Conservation (phyloP, 2,113 vertebrate genomes). For the Pedionomus torquatus region DNA sequence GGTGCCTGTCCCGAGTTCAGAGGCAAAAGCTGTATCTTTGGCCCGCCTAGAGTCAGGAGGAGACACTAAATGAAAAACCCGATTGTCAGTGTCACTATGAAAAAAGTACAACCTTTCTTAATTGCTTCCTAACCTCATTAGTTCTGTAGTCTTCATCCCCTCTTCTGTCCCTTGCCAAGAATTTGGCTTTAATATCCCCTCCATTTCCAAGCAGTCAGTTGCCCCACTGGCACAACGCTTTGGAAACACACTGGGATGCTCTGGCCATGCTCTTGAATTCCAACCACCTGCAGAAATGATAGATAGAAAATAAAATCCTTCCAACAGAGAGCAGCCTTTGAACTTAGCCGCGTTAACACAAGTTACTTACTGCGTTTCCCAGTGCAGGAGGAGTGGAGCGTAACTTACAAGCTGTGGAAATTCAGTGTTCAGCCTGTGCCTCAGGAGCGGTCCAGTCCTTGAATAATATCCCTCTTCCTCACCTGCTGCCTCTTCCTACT, state of each 20-base stretch:
- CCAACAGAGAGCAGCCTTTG: not conserved
- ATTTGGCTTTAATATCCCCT: not conserved
- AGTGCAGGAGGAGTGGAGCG: not conserved
- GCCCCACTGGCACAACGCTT: not conserved
- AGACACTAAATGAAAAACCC: not conserved
- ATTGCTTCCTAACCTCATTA: not conserved
- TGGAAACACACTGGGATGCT: not conserved
- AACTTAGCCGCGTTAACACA: not conserved
- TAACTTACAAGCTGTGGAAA: not conserved
- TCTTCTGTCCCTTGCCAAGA: not conserved
- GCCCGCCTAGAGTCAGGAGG: not conserved
- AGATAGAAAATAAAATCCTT: not conserved
- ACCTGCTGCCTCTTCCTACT: not conserved
- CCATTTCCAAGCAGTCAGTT: not conserved
- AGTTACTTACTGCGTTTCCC: not conserved
- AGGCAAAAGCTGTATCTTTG: not conserved
- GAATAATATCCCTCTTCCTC: not conserved
- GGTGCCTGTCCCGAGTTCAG: not conserved
- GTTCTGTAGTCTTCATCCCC: not conserved
- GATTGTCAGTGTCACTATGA: fast-evolving
- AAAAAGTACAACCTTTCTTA: not conserved
- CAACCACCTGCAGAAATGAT: not conserved
- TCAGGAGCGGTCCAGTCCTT: not conserved
- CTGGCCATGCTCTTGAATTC: not conserved
- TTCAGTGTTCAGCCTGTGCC: not conserved